Conservation (phyloP, 2,797 vertebrate genomes). For the Pangasius macronema region DNA sequence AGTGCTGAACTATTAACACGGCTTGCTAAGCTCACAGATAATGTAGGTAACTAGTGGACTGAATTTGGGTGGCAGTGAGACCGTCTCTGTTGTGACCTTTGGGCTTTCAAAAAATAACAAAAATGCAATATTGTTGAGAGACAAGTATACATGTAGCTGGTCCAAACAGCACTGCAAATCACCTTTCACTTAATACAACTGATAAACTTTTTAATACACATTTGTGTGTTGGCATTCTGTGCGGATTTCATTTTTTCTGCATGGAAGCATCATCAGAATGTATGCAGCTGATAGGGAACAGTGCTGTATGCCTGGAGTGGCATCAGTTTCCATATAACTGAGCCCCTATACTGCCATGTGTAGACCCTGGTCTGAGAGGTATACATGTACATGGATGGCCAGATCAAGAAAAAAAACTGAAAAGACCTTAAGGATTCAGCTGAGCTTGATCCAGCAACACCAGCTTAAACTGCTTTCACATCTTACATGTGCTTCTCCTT, state of each 20-base stretch:
- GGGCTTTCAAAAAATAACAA: background rate
- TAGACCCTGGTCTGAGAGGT: background rate
- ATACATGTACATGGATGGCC: background rate
- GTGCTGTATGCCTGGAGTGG: background rate
- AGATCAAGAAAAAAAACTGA: background rate
- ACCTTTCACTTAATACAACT: background rate
- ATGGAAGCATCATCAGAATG: conserved; percentile 1
- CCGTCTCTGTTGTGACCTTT: background rate
- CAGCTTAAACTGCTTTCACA: conserved; percentile 1
- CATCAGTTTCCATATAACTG: background rate
- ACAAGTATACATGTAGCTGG: background rate
- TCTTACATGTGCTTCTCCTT: conserved; percentile 1
- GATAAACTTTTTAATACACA: background rate
- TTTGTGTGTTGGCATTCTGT: background rate
- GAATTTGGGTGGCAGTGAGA: background rate
- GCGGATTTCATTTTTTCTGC: background rate
- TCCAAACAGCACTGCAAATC: background rate
- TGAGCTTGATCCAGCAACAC: background rate
- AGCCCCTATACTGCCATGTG: background rate
- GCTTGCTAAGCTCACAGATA: background rate
- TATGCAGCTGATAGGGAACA: background rate
- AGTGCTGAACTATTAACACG: background rate
- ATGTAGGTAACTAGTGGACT: background rate
- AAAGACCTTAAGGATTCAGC: background rate
- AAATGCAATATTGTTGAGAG: background rate